Base-by-base conservation (phyloP, 2,888 invertebrate species). In the Ophraella communa region DNA sequence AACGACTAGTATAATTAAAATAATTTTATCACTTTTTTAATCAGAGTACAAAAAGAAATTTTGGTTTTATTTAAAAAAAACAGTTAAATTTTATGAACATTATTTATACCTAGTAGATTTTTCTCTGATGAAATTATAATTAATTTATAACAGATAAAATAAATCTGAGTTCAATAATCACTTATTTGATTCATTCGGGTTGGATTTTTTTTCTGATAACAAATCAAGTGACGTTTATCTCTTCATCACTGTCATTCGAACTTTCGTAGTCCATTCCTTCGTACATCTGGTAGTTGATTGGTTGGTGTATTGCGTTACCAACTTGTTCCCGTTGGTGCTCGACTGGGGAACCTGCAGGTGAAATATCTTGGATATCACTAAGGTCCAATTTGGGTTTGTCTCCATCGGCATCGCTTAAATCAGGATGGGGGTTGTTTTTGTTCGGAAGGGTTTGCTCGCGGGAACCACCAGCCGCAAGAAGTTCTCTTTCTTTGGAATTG, bases 341-440 rank as follows among this genome's bases (percentile, higher is more conserved):
- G 42, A 71, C 63, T 0, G 82, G 81, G 4, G 82, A 81, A 66
- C 75, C 74, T 4, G 82, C 82, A 0, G 86, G 87, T 0, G 87
- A 88, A 45, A 85, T 77, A 42, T 89, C 90, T 8, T 87, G 86
- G 1, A 80, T 81, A 72, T 86, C 87, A 64, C 84, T 84, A 59
- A 86, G 77, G 71, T 87, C 87, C 67, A 90, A 79, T 74, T 89
- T 89, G 0, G 90, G 89, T 64, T 91, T 89, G 81, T 94, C 93
- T 11, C 90, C 91, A 76, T 92, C 92, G 1, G 93, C 94, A 79
- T 96, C 96, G 70, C 95, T 95, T 51, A 96, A 84, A 79, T 96
- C 96, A 0, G 96, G 96, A 81, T 96, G 95, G 0, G 96, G 96
- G 81, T 96, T 97, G 85, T 95, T 96, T 81, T 97, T 97, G 82